Percentiles rank a stretch among this genome's conserved stretches.
Evolutionary conservation across 2,797 vertebrate genomes (phyloP).

Genomic region (Mormyrops attenuatus): DNA sequence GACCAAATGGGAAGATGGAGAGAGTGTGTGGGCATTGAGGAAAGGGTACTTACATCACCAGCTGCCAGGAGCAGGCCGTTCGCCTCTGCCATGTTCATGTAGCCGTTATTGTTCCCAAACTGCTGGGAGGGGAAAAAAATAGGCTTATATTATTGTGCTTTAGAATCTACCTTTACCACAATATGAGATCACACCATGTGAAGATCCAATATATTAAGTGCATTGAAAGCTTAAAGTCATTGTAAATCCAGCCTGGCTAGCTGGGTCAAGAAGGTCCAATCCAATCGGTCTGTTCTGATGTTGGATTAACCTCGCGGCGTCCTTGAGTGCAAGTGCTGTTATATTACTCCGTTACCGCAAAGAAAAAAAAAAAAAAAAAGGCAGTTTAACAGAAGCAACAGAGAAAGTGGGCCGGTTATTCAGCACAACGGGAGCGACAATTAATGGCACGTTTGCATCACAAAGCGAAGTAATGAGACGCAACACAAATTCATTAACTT

Average conservation of each 20-base stretch:
- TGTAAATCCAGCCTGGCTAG: slow-evolving; percentile 2
- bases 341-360: slow-evolving; percentile 42
- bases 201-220: slow-evolving; percentile 2
- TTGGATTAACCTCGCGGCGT: slow-evolving; percentile 1
- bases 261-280: slow-evolving; percentile 17
- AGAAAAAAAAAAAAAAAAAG: slow-evolving; percentile 28
- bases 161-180: not conserved
- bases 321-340: slow-evolving; percentile 4
- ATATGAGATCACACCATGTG: not conserved
- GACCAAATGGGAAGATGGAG: not conserved
- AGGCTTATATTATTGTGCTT: not conserved
- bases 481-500: slow-evolving; percentile 62
- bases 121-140: slow-evolving; percentile 68
- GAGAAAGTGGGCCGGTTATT: slow-evolving; percentile 52
- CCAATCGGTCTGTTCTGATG: slow-evolving; percentile 19
- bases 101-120: slow-evolving; percentile 98
- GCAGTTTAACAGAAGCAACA: slow-evolving; percentile 55
- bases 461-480: slow-evolving; percentile 61
- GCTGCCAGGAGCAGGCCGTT: slow-evolving; percentile 84
- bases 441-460: slow-evolving; percentile 66
- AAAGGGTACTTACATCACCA: slow-evolving; percentile 81
- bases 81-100: slow-evolving; percentile 98
- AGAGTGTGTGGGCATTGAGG: slow-evolving; percentile 22
- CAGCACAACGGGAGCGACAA: slow-evolving; percentile 56
- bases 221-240: slow-evolving; percentile 6